Percentiles rank a stretch among this genome's conserved stretches.
Evolutionary conservation across 2,113 vertebrate genomes (phyloP).

Genomic region (Eonycteris spelaea): DNA sequence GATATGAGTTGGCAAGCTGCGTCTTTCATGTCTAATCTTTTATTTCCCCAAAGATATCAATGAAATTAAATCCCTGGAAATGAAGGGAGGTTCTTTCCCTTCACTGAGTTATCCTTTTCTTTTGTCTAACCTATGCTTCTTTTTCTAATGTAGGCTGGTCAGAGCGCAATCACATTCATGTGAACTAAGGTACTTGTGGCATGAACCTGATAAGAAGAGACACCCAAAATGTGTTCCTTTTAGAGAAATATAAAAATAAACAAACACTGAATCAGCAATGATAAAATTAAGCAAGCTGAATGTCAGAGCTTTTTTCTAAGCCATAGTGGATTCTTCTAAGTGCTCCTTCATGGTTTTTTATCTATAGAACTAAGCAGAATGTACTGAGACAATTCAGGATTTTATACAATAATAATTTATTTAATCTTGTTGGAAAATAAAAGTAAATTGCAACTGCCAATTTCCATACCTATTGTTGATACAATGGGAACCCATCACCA

Average conservation of each 20-base stretch:
- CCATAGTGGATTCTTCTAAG: background rate
- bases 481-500: background rate
- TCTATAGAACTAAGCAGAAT: background rate
- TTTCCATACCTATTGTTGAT: background rate
- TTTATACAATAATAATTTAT: background rate
- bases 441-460: slow-evolving; percentile 16
- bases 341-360: background rate
- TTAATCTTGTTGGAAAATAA: background rate
- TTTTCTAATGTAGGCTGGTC: background rate
- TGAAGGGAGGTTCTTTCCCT: background rate
- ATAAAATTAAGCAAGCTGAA: background rate
- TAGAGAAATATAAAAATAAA: background rate
- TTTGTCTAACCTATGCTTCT: background rate
- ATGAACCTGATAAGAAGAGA: background rate
- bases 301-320: background rate
- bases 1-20: background rate
- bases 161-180: background rate
- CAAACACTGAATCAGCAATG: background rate
- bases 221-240: background rate
- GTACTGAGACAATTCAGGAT: background rate
- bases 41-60: background rate
- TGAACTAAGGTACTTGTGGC: background rate
- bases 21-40: background rate
- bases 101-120: background rate
- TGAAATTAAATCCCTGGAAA: background rate